Evolutionary conservation across 2,113 vertebrate genomes (phyloP).

Genomic region (Antechinus stuartii): DNA sequence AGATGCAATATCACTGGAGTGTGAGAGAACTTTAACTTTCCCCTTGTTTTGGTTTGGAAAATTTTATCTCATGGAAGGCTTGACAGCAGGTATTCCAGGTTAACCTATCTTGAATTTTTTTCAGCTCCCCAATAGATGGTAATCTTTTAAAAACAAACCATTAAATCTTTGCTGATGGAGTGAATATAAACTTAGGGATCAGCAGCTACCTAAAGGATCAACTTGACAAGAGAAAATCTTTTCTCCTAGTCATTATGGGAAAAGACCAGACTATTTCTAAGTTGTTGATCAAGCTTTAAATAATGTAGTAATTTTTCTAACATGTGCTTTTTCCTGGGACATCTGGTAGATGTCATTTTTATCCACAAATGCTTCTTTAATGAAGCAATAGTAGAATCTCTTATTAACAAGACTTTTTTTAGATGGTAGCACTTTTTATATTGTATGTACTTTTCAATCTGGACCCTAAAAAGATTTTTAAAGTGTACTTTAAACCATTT

Average conservation of each 20-base stretch:
- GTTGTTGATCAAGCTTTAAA: slow-evolving; percentile 59
- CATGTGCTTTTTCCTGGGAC: background rate
- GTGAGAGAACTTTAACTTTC: slow-evolving; percentile 40
- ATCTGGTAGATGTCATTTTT: slow-evolving; percentile 43
- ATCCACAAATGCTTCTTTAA: slow-evolving; percentile 47
- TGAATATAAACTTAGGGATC: slow-evolving; percentile 27
- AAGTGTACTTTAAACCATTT: slow-evolving; percentile 17
- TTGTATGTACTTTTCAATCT: slow-evolving; percentile 61
- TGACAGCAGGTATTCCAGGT: background rate
- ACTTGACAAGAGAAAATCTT: background rate
- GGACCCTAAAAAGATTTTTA: slow-evolving; percentile 52
- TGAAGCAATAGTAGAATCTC: slow-evolving; percentile 47
- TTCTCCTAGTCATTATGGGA: slow-evolving; percentile 11
- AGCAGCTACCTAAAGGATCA: slow-evolving; percentile 6
- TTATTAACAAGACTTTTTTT: slow-evolving; percentile 53
- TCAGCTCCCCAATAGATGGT: slow-evolving; percentile 36
- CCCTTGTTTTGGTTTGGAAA: background rate
- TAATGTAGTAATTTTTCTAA: slow-evolving; percentile 57
- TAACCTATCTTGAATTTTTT: background rate
- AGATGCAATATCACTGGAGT: slow-evolving; percentile 49
- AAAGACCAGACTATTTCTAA: background rate
- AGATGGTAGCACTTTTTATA: slow-evolving; percentile 21
- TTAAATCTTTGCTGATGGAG: background rate
- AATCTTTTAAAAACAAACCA: slow-evolving; percentile 51
- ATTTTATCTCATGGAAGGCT: background rate